Evolutionary conservation across 2,888 invertebrate species (phyloP).

Genomic region (Limnephilus lunatus): DNA sequence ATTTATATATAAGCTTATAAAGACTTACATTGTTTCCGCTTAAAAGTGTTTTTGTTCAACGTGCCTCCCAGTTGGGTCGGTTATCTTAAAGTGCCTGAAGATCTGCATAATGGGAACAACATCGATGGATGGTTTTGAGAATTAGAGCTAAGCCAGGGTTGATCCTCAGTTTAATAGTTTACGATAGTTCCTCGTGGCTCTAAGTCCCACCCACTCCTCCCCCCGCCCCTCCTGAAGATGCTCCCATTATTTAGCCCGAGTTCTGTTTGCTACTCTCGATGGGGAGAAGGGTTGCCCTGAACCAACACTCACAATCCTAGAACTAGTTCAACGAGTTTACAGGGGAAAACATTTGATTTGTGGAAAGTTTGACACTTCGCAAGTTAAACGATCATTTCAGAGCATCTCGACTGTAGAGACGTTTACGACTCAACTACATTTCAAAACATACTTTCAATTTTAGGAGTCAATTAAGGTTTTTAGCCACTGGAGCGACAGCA

Average conservation of each 20-base stretch:
- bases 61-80: background rate
- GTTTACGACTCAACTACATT: background rate
- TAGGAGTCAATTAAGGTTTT: no score
- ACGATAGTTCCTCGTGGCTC: background rate
- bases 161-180: slow-evolving; percentile 2
- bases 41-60: background rate
- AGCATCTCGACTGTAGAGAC: background rate
- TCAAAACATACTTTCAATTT: background rate
- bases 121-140: slow-evolving; percentile 2
- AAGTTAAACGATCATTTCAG: background rate
- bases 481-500: no score
- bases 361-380: background rate
- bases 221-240: background rate
- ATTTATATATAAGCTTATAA: background rate
- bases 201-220: background rate
- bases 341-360: background rate
- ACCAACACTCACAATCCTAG: background rate
- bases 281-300: background rate
- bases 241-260: background rate
- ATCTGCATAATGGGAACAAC: background rate
- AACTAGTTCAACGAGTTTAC: background rate
- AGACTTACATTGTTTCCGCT: background rate
- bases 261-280: background rate
- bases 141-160: background rate
- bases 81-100: background rate